Conservation (phyloP, 2,888 invertebrate genomes). For the Baccha elongata region DNA sequence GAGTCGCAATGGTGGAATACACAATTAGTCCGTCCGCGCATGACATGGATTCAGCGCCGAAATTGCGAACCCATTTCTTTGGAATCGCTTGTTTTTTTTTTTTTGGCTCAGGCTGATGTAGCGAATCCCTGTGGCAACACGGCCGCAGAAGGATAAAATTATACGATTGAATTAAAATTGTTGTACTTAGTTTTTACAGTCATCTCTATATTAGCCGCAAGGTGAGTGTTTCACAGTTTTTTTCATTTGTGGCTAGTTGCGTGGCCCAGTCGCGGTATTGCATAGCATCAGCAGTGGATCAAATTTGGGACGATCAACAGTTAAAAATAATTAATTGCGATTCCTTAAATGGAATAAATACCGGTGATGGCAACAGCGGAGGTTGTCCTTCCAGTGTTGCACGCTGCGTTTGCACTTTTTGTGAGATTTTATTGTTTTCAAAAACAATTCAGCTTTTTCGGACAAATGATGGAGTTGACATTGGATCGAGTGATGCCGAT, state of each 20-base stretch:
- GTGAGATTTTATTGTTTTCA: constrained; percentile 58
- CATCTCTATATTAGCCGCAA: constrained; percentile 71
- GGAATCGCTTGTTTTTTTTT: constrained; percentile 4
- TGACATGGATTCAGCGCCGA: constrained; percentile 66
- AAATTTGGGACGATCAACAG: constrained; percentile 77
- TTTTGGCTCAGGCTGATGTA: constrained; percentile 6
- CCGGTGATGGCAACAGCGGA: constrained; percentile 36
- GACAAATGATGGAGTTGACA: constrained; percentile 69
- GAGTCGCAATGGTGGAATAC: constrained; percentile 72
- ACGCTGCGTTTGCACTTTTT: constrained; percentile 42
- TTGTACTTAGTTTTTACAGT: constrained; percentile 69
- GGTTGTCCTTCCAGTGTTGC: constrained; percentile 25
- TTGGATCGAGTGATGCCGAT: constrained; percentile 31
- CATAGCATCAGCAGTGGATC: neutral
- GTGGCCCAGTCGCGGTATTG: neutral
- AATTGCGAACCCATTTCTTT: constrained; percentile 49
- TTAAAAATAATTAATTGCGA: constrained; percentile 83
- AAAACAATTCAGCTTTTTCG: constrained; percentile 46
- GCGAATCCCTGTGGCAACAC: constrained; percentile 14
- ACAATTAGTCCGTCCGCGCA: constrained; percentile 66
- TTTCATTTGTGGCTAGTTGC: constrained; percentile 34
- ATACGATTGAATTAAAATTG: constrained; percentile 73
- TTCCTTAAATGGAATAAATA: constrained; percentile 81
- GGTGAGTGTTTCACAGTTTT: constrained; percentile 44
- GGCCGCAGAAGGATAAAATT: constrained; percentile 14